Base-by-base conservation (phyloP, 2,888 invertebrate species). In the Harpalus rufipes region DNA sequence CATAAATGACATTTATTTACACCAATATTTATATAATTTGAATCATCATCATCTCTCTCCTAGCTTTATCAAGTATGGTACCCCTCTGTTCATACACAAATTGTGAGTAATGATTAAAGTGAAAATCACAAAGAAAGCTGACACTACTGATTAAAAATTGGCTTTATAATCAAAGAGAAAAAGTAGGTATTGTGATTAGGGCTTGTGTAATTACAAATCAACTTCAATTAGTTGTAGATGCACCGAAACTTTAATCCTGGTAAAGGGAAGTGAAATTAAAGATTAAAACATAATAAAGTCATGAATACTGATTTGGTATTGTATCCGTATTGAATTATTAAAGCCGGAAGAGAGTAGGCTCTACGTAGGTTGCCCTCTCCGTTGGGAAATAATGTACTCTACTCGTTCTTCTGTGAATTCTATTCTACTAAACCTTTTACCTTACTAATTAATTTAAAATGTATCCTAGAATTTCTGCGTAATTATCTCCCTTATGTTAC, bases 211-310 rank as follows among this genome's bases (percentile, higher is more conserved):
- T 32, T 58, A 14, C 7, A 44, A 76, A 58, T 78, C 25, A 78
- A 12, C 56, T 25, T 10, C 25, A 58, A 58, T 78, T 58, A 58
- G 14, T 14, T 78, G 58, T 25, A 78, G 72, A 16, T 72, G 16
- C 78, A 78, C 16, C 16, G 56, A 84, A 78, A 78, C 14, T 84
- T 41, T 51, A 84, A 78, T 84, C 32, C 84, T 65, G 63, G 25
- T 63, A 59, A 78, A 65, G 78, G 78, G 18, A 72, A 44, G 86
- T 86, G 85, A 86, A 86, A 88, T 88, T 88, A 87, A 87, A 88
- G 88, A 89, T 88, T 88, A 88, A 89, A 88, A 78, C 88, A 87
- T 88, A 88, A 89, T 88, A 87, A 89, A 88, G 87, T 88, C 88
- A 87, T 87, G 88, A 88, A 88, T 89, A 87, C 87, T 88, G 87